Conservation (phyloP, 2,113 vertebrate genomes). For the Australoheros scitulus region DNA sequence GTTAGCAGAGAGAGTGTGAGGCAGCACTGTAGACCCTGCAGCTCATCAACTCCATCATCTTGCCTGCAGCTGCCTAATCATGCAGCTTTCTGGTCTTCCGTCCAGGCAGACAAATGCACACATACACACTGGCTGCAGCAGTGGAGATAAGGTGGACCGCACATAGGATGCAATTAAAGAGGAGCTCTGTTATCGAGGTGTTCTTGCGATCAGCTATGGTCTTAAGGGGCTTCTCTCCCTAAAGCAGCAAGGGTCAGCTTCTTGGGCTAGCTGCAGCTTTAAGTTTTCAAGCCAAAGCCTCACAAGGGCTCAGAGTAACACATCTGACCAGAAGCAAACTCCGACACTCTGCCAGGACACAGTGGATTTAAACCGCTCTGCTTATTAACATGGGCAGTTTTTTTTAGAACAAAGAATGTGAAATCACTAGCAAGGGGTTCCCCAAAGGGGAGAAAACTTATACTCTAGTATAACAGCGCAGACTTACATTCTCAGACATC, state of each 20-base stretch:
- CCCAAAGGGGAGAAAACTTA: neutral
- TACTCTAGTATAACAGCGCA: neutral
- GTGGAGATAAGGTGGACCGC: slow-evolving; percentile 75
- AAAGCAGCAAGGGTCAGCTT: slow-evolving; percentile 59
- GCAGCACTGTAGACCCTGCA: slow-evolving; percentile 56
- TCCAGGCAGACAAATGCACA: slow-evolving; percentile 64
- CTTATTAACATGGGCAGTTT: neutral
- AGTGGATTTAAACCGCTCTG: slow-evolving; percentile 25
- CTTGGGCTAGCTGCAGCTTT: slow-evolving; percentile 48
- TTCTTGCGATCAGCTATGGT: slow-evolving; percentile 67
- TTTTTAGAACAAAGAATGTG: slow-evolving; percentile 12
- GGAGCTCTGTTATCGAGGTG: slow-evolving; percentile 63
- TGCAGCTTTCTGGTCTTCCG: slow-evolving; percentile 53
- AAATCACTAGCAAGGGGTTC: neutral
- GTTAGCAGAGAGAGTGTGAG: slow-evolving; percentile 45
- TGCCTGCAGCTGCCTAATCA: slow-evolving; percentile 69
- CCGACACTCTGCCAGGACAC: neutral
- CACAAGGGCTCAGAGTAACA: slow-evolving; percentile 53
- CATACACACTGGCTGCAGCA: slow-evolving; percentile 68
- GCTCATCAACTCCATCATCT: slow-evolving; percentile 77
- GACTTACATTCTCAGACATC: slow-evolving; percentile 93
- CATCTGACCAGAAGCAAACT: slow-evolving; percentile 34
- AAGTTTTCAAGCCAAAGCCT: slow-evolving; percentile 43
- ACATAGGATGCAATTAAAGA: slow-evolving; percentile 79
- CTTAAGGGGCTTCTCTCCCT: slow-evolving; percentile 70